Percentiles rank a stretch among this genome's conserved stretches.
phyloP scores from a whole-genome alignment of 2,113 vertebrate species.

The Ceuthmochares aereus region DNA sequence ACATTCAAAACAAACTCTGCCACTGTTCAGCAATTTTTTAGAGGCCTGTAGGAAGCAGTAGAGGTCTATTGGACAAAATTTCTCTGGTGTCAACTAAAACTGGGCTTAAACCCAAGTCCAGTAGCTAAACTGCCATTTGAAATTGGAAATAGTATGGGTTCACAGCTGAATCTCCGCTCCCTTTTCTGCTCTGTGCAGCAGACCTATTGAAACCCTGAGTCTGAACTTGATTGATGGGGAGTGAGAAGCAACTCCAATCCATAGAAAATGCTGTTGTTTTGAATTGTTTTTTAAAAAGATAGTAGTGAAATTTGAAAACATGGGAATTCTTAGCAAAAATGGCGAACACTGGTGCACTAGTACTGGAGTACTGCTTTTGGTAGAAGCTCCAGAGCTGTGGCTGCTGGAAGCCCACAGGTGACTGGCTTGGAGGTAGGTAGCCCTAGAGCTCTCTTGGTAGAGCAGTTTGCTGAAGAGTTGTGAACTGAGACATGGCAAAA shows the following conservation, averaged over 20 bases:
- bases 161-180: not conserved
- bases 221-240: not conserved
- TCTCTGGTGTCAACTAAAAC: not conserved
- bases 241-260: not conserved
- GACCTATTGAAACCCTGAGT: not conserved
- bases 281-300: not conserved
- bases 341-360: not conserved
- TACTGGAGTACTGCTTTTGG: not conserved
- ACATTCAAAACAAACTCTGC: slow-evolving; percentile 30
- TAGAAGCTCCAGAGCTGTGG: not conserved
- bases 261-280: not conserved
- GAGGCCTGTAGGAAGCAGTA: not conserved
- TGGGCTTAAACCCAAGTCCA: slow-evolving; percentile 29
- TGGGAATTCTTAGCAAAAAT: not conserved
- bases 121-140: slow-evolving; percentile 4
- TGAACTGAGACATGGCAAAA: not conserved
- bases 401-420: not conserved
- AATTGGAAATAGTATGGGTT: not conserved
- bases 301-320: not conserved
- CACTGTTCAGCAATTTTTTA: slow-evolving; percentile 27
- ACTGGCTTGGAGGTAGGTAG: not conserved
- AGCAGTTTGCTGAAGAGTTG: not conserved
- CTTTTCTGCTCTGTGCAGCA: not conserved
- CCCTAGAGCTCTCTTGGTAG: not conserved
- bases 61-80: not conserved